phyloP scores from a whole-genome alignment of 2,797 vertebrate genomes.

The Pipistrellus pygmaeus region DNA sequence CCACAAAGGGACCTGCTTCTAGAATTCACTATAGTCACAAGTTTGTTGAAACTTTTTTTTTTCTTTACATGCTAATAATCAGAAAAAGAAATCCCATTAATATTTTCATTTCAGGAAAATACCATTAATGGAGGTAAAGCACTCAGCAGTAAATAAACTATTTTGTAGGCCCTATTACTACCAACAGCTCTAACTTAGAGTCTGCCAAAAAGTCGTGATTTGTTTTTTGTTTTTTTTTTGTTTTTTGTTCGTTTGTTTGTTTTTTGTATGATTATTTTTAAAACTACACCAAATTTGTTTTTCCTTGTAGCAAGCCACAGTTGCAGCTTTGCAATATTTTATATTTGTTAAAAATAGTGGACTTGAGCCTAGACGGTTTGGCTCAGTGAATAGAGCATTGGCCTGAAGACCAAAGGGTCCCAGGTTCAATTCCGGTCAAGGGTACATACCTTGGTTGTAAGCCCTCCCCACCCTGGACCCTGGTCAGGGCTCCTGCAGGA shows the following conservation, averaged over 20 bases:
- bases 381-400: no score
- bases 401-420: no score
- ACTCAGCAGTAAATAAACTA: not conserved
- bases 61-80: not conserved
- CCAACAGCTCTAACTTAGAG: not conserved
- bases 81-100: not conserved
- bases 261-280: not conserved
- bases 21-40: not conserved
- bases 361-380: not conserved
- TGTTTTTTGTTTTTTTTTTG: not conserved
- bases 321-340: not conserved
- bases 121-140: not conserved
- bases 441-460: no score
- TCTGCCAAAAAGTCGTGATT: not conserved
- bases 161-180: not conserved
- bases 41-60: not conserved
- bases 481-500: no score
- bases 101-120: not conserved
- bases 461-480: no score
- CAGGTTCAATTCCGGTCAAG: no score
- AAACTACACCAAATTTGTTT: not conserved
- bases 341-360: not conserved
- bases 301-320: not conserved
- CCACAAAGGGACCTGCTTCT: not conserved
- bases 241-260: not conserved